Percentiles rank a stretch among this genome's conserved stretches.
Evolutionary conservation across 2,113 vertebrate species (phyloP).

Genomic region (Cyrtonyx montezumae): DNA sequence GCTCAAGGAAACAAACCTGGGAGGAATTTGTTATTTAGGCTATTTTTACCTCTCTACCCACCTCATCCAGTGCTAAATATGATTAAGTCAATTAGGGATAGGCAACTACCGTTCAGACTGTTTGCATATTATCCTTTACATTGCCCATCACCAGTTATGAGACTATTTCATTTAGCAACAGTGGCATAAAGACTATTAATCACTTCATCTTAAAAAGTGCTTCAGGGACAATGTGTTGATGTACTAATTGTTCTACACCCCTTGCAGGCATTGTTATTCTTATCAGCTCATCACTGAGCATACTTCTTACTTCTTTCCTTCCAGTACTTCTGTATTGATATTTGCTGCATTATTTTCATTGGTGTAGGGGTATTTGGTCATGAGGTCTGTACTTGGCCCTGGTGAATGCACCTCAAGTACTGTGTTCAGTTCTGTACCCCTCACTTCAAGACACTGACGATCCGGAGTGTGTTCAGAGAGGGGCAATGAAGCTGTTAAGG

Average conservation of each 20-base stretch:
- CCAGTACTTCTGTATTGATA: background rate
- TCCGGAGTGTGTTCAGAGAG: too few relatives aligned
- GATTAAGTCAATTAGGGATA: background rate
- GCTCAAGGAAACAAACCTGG: constrained; percentile 15
- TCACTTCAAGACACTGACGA: too few relatives aligned
- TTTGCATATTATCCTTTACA: background rate
- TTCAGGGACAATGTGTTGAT: fast-evolving
- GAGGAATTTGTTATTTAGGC: background rate
- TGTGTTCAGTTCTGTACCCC: too few relatives aligned
- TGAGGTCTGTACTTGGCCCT: too few relatives aligned
- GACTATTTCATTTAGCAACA: background rate
- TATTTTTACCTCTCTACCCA: background rate
- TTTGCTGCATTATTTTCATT: background rate
- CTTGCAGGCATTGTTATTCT: background rate
- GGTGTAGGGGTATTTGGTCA: background rate
- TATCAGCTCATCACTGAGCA: background rate
- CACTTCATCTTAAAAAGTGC: background rate
- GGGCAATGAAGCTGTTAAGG: too few relatives aligned
- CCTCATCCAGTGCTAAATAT: background rate
- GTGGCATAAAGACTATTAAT: background rate
- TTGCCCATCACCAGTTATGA: fast-evolving
- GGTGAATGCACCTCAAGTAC: too few relatives aligned
- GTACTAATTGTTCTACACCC: background rate
- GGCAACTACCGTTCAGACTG: background rate
- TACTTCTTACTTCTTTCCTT: background rate